Evolutionary conservation across 2,797 vertebrate species (phyloP), one percentile per base, ranked within the genome.

Genomic region (Gorsachius magnificus): DNA sequence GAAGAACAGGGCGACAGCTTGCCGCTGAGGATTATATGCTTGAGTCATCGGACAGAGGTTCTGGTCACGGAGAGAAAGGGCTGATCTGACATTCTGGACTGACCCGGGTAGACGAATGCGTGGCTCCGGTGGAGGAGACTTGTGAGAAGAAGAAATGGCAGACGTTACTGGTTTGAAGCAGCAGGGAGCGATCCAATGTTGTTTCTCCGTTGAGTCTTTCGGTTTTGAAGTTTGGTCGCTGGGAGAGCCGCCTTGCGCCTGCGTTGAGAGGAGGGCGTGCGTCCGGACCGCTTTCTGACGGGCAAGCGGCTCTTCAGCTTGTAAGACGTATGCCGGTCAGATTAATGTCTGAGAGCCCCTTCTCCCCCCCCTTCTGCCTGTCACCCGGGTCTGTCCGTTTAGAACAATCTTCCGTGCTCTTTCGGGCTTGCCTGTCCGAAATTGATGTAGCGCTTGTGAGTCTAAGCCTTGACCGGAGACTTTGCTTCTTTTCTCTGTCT

Each of bases 1-100:
- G 60, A 72, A 35, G 33, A 46, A 41, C 25, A 18, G 25, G 41
- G 41, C 14, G 2, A 25, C 16, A 7, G 35, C 46, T 72, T 60
- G 35, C n/a, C 0, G 1, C n/a, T 38, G 29, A 0, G 15, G 21
- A 3, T 35, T 25, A 31, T 20, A 9, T 18, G 11, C 25, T 16
- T 7, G 38, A 66, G 17, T 66, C 18, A 1, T 11, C 10, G 46
- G n/a, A 46, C 31, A 11, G 48, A 79, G 60, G 35, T 72, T 66
- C 24, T 26, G 33, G 15, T 45, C 3, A 1, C 2, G 7, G 56
- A 45, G 35, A 56, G 41, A 51, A 75, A 36, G 56, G 43, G 24
- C 11, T 9, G 19, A 15, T 74, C 43, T 12, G 35, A 45, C 63
- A 6, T 25, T 75, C 45, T 18, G 36, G 36, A 31, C 63, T 41